Evolutionary conservation across 1,140 invertebrate species (phyloP), one percentile per base, ranked within the genome.

Genomic region (Drosophila erecta): DNA sequence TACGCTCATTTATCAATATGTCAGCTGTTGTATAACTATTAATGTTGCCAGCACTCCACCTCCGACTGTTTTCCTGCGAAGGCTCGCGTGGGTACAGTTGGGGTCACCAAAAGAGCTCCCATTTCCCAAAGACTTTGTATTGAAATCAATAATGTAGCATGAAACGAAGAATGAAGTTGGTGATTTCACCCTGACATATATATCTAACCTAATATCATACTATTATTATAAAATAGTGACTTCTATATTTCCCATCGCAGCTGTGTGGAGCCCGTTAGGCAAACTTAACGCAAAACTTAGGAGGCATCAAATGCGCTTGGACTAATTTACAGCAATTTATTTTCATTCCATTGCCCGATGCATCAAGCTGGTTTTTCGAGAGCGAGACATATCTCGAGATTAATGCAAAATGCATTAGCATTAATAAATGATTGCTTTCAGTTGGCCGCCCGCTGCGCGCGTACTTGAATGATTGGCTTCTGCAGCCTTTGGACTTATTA

Each of bases 21-120:
- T 89, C 85, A 90, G 85, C 76, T 85, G 83, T 85, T 87, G 84
- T 89, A 89, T 84, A 89, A 89, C 84, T 89, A 89, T 89, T 89
- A 84, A 89, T 89, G 80, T 66, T 76, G 55, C 51, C 66, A 49
- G 54, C 27, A 53, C 46, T 24, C 24, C 56, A 38, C 11, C 14
- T 8, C 53, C 43, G 57, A 17, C 27, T 27, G 17, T 41, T 17
- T 44, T 30, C 22, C 7, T 15, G 30, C 24, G 40, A 51, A 54
- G 37, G 56, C 74, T 67, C 69, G 70, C 72, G 77, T 59, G 30
- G 47, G 14, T 24, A 43, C 5, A 41, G 33, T 35, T 11, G 30
- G 15, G 11, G 49, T 51, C 27, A 35, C 3, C 33, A 51, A 6
- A 17, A 3, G 33, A 51, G 49, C 2, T n/a, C 40, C 10, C 1